Evolutionary conservation across 2,888 invertebrate genomes (phyloP), one percentile per base, ranked within the genome.

Genomic region (Andrena haemorrhoa): DNA sequence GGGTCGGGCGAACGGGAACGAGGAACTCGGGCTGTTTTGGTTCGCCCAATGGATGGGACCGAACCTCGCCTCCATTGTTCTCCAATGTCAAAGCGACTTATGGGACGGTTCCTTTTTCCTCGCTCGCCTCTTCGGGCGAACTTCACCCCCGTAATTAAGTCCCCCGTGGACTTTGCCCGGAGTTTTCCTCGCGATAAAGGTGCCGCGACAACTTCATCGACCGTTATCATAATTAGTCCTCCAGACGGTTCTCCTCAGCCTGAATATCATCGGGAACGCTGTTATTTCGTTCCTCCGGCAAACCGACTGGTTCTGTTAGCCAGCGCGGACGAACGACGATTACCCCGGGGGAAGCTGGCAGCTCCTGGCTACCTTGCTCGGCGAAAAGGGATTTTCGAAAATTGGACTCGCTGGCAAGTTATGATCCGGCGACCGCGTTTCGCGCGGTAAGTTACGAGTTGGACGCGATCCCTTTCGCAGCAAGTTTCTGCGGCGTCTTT

Each of bases 51-150:
- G 74, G 76, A 76, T 63, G 79, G 64, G 70, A 56, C 64, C 61
- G 65, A 72, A 76, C 56, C 83, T 79, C 69, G 66, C 16, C 61
- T 63, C 85, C 77, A 82, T 88, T 86, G 83, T 83, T 77, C 83
- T 64, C 64, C 63, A 65, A 82, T 82, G 85, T 82, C 82, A 84
- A 75, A 85, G 75, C 77, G 72, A 79, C 85, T 84, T 79, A 72
- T 41, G 58, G 69, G 49, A 20, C 33, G 74, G 65, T 20, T 16
- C 29, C 33, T 29, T 72, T 64, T 51, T 81, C 53, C 31, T 33
- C n/a, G 31, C 6, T 29, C 20, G 7, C 0, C 33, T 29, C 69
- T 72, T 60, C 31, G 51, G 35, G 5, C 3, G n/a, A 56, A 65
- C 35, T 69, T 72, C 29, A 20, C 29, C 23, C 41, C 26, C 49